These are phyloP conservation scores for Sesia bembeciformis DNA, from an alignment of 2,888 invertebrate genomes.

Conservation along the genomic window DNA sequence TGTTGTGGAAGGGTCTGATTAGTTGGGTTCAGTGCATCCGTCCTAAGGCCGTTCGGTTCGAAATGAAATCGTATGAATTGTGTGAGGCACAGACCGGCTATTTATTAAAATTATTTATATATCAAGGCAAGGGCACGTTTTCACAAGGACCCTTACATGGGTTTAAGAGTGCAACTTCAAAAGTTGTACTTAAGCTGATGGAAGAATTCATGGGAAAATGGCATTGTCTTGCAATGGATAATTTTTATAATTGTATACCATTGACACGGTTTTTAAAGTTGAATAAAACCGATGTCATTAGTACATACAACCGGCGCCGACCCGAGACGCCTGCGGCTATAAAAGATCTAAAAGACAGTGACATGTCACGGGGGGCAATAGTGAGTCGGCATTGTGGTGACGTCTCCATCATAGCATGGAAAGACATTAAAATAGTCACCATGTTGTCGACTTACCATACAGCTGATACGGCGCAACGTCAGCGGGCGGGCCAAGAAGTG, in stretches of 20 bases:
- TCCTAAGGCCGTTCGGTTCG: constrained; percentile 12
- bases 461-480: neutral
- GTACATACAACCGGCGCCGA: constrained; percentile 6
- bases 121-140: constrained; percentile 7
- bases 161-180: constrained; percentile 10
- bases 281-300: constrained; percentile 6
- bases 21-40: constrained; percentile 12
- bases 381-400: constrained; percentile 6
- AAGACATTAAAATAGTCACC: constrained; percentile 11
- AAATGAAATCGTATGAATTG: constrained; percentile 11
- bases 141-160: constrained; percentile 5
- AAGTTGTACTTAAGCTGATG: constrained; percentile 8
- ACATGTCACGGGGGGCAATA: constrained; percentile 4
- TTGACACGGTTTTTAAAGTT: constrained; percentile 8
- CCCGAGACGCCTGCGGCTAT: neutral
- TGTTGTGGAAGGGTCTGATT: constrained; percentile 13
- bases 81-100: constrained; percentile 12
- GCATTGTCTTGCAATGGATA: constrained; percentile 11
- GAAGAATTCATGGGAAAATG: constrained; percentile 7
- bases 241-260: constrained; percentile 9
- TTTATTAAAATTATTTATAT: constrained; percentile 7
- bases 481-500: neutral
- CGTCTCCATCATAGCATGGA: constrained; percentile 8
- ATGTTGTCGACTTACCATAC: constrained; percentile 6
- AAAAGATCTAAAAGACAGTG: constrained; percentile 2